phyloP scores from a whole-genome alignment of 2,888 invertebrate genomes.

The Pyrocoelia pectoralis region DNA sequence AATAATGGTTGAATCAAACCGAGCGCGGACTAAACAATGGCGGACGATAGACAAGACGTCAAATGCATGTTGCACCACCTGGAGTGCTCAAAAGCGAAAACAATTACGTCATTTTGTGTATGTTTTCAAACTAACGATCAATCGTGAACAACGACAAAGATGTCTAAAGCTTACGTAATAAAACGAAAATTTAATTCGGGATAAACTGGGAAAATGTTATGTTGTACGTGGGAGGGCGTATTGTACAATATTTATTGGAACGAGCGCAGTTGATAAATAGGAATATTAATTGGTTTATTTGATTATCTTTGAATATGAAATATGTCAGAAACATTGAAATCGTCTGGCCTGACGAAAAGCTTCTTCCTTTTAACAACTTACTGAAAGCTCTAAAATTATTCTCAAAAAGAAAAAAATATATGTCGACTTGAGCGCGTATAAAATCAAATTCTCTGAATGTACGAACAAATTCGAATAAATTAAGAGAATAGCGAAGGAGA shows the following conservation, averaged over 20 bases:
- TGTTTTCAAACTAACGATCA: constrained; percentile 9
- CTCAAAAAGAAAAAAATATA: not conserved
- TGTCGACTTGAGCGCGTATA: not conserved
- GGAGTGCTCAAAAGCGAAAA: constrained; percentile 33
- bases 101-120: constrained; percentile 20
- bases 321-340: constrained; percentile 9
- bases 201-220: not conserved
- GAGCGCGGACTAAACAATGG: constrained; percentile 39
- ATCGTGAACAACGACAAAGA: constrained; percentile 3
- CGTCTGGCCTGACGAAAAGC: not conserved
- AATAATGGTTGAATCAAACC: constrained; percentile 38
- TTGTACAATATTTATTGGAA: not conserved
- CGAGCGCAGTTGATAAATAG: not conserved
- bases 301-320: not conserved
- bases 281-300: constrained; percentile 6
- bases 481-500: constrained; percentile 41
- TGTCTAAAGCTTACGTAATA: not conserved
- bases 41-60: constrained; percentile 38
- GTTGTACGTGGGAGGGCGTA: not conserved
- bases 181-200: not conserved
- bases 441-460: constrained; percentile 8
- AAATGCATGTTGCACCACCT: constrained; percentile 41
- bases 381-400: not conserved
- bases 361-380: not conserved
- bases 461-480: constrained; percentile 28